These are phyloP conservation scores for Lepus oiostolus DNA, from an alignment of 2,797 vertebrate species.

Conservation along the genomic window DNA sequence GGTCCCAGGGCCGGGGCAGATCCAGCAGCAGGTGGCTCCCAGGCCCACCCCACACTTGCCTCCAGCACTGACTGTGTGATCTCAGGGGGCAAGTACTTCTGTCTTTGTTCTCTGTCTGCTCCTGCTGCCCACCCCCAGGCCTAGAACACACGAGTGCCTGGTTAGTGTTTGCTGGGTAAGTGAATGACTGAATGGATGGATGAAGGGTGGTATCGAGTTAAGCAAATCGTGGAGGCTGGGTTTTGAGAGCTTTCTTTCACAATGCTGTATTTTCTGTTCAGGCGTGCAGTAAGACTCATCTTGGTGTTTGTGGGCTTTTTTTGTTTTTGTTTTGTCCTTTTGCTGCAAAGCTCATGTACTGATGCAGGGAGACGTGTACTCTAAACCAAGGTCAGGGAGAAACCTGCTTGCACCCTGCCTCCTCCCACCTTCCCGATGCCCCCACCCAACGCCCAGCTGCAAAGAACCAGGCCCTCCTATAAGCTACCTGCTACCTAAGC, in stretches of 20 bases:
- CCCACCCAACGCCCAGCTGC: not conserved
- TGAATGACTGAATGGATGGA: not conserved
- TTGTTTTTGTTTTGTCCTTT: not conserved
- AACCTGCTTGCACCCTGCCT: not conserved
- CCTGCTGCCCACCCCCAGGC: not conserved
- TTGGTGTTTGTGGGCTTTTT: not conserved
- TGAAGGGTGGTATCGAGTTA: not conserved
- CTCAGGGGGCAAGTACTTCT: not conserved
- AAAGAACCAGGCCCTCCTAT: not conserved
- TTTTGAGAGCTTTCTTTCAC: not conserved
- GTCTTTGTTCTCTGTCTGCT: not conserved
- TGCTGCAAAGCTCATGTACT: not conserved
- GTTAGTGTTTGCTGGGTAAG: not conserved
- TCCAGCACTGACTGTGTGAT: not conserved
- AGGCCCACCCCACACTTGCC: not conserved
- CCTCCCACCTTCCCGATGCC: not conserved
- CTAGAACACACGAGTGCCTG: not conserved
- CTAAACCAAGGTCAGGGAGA: constrained; percentile 3
- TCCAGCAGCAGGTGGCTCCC: not conserved
- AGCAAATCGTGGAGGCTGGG: not conserved
- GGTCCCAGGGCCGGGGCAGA: not conserved
- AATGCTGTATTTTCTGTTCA: not conserved
- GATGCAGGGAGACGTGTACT: not conserved
- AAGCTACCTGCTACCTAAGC: not conserved
- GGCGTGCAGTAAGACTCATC: not conserved